Conservation (phyloP, 2,797 vertebrate genomes). For the Morus bassanus region DNA sequence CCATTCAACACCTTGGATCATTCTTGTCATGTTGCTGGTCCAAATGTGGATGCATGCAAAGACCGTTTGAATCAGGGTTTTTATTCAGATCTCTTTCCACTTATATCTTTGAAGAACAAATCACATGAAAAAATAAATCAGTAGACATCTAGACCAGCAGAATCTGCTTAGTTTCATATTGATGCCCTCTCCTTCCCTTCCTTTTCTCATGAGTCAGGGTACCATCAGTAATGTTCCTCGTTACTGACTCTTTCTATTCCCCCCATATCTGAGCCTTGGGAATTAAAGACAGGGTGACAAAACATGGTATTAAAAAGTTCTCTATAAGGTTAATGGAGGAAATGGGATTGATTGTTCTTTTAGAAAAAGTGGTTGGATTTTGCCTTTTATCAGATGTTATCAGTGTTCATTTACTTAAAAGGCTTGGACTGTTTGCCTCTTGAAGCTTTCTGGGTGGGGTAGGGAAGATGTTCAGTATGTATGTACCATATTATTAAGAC, state of each 20-base stretch:
- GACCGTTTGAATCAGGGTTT: background rate
- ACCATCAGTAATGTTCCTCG: accelerated
- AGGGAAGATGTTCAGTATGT: constrained; percentile 29
- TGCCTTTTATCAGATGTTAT: background rate
- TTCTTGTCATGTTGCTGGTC: background rate
- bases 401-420: background rate
- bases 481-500: background rate
- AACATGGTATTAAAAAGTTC: background rate
- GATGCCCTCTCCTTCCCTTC: background rate
- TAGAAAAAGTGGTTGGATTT: background rate
- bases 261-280: background rate
- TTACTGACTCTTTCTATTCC: background rate
- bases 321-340: background rate
- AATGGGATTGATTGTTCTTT: background rate
- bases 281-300: background rate
- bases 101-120: background rate
- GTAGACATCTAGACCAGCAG: background rate
- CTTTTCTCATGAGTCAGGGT: background rate
- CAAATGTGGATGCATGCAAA: background rate
- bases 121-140: background rate
- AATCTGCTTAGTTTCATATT: background rate
- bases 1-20: background rate
- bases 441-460: background rate
- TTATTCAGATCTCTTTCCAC: background rate
- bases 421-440: background rate